These are phyloP conservation scores for Cotesia chilonis DNA, from an alignment of 1,140 invertebrate species.

Conservation along the genomic window DNA sequence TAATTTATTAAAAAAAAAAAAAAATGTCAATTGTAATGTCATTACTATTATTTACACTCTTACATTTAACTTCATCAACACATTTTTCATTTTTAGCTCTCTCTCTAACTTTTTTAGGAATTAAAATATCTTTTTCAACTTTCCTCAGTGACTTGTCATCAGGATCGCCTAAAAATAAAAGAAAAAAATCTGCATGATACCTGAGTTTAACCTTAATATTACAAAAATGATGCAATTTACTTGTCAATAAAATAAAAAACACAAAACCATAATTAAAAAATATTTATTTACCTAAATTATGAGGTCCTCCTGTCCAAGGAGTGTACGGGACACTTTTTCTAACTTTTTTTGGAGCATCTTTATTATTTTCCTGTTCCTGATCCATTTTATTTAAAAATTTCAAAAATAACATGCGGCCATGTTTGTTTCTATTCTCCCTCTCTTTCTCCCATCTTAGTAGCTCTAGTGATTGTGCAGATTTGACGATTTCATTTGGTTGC, in stretches of 20 bases:
- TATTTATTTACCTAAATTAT: conserved; percentile 65
- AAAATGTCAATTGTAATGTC: background rate
- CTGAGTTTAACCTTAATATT: background rate
- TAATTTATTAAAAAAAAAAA: conserved; percentile 20
- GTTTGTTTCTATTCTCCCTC: background rate
- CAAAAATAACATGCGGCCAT: too few species aligned
- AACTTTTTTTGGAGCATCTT: too few species aligned
- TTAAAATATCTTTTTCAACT: conserved; percentile 85
- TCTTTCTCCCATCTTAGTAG: too few species aligned
- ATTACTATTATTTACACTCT: conserved; percentile 2
- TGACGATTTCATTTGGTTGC: too few species aligned
- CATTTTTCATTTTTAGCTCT: conserved; percentile 82
- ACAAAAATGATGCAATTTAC: conserved; percentile 15
- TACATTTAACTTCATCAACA: conserved; percentile 72
- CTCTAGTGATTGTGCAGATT: background rate
- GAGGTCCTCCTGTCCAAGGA: conserved; percentile 61
- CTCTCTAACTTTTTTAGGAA: conserved; percentile 86
- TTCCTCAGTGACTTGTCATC: conserved; percentile 80
- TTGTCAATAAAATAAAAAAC: background rate
- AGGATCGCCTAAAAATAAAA: conserved; percentile 78
- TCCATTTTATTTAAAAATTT: too few species aligned
- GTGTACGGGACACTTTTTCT: too few species aligned
- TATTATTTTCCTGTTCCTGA: too few species aligned
- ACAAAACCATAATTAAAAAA: background rate
- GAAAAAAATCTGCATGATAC: background rate